Conservation (phyloP, 1,140 invertebrate genomes). For the Plutomurus gul region DNA sequence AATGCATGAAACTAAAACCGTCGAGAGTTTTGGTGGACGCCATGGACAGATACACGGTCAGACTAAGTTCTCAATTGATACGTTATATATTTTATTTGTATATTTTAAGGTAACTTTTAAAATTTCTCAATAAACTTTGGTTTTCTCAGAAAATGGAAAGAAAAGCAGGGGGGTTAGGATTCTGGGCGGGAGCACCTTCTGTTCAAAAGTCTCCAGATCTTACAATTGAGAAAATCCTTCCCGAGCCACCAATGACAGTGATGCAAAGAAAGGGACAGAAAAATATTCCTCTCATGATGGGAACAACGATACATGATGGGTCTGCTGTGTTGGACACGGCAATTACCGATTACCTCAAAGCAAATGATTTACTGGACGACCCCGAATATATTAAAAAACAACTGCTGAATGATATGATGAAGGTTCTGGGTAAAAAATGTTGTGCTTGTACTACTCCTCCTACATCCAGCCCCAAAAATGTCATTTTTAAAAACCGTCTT, state of each 20-base stretch:
- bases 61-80: too few species aligned
- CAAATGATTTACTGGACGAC: constrained; percentile 16
- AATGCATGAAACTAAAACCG: constrained; percentile 4
- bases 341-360: constrained; percentile 34
- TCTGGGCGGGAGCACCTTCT: constrained; percentile 21
- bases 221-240: constrained; percentile 16
- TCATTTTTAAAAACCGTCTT: too few species aligned
- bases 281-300: constrained; percentile 47
- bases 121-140: neutral
- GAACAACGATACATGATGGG: constrained; percentile 43
- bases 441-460: neutral
- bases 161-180: constrained; percentile 28
- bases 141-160: constrained; percentile 2
- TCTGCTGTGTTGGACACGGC: constrained; percentile 34
- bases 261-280: neutral
- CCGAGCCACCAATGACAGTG: neutral
- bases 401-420: constrained; percentile 25
- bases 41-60: neutral
- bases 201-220: constrained; percentile 4
- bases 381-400: constrained; percentile 20
- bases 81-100: neutral
- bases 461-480: too few species aligned
- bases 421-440: constrained; percentile 28
- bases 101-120: neutral
- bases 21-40: neutral